phyloP scores from a whole-genome alignment of 2,888 invertebrate species.

The Harpalus rubripes region DNA sequence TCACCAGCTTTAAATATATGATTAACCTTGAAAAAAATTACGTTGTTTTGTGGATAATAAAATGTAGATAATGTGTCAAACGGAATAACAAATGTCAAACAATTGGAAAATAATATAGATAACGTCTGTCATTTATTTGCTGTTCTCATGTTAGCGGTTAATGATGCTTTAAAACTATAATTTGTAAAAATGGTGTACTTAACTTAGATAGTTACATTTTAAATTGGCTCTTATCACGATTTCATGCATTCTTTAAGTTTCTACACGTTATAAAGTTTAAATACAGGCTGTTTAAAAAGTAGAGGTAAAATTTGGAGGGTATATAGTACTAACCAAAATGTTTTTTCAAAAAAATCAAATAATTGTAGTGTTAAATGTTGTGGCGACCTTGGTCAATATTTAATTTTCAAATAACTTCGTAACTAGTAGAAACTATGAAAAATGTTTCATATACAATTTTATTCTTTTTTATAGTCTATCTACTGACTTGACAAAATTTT shows the following conservation, averaged over 20 bases:
- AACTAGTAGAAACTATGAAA: no score
- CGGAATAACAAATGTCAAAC: slow-evolving; percentile 20
- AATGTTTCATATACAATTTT: no score
- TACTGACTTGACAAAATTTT: no score
- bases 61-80: slow-evolving; percentile 19
- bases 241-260: not conserved
- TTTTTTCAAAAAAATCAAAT: no score
- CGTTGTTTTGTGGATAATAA: slow-evolving; percentile 39
- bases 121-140: not conserved
- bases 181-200: not conserved
- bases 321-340: no score
- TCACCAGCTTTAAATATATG: slow-evolving; percentile 15
- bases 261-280: not conserved
- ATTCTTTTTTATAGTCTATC: no score
- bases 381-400: no score
- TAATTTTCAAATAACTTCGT: no score
- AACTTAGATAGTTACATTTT: not conserved
- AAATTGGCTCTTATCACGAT: not conserved
- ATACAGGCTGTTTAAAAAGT: no score
- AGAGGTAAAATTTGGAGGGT: no score
- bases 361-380: no score
- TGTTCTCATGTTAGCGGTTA: not conserved
- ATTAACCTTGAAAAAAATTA: slow-evolving; percentile 42
- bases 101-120: slow-evolving; percentile 21
- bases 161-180: not conserved